Base-by-base conservation (phyloP, 2,797 vertebrate species). In the Natrix natrix region DNA sequence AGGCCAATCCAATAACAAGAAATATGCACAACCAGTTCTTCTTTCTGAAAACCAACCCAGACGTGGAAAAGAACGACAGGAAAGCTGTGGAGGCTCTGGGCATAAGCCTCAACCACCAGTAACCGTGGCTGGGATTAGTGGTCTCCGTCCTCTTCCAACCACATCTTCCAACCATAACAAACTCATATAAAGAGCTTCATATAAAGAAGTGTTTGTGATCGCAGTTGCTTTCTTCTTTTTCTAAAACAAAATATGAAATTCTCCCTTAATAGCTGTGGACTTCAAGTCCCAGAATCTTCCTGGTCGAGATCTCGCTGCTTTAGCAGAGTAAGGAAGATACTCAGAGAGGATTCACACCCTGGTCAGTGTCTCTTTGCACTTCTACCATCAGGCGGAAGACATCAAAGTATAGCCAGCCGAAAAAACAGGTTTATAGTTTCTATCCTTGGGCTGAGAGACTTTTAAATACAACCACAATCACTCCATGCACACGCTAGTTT, bases 201-300 rank as follows among this genome's bases (percentile, higher is more conserved):
- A 74, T 43, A 57, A 74, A 52, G 52, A 37, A 88, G 57, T 0
- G 10, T 24, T 13, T 22, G 52, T 52, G 48, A 83, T 54, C 0
- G 6, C 43, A 69, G 55, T 8, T 20, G 52, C 32, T 17, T 17
- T 7, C 28, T 20, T 17, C 11, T 20, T 48, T 8, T 5, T 78
- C 8, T 4, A 78, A 74, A 66, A 92, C 95, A 95, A 92, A 52
- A 5, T 37, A 37, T n/a, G 3, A 2, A 48, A 94, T 92, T 61
- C 86, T 20, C 48, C 93, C 95, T 93, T 88, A 63, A 32, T n/a
- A 66, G n/a, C 13, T 66, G 63, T 66, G 63, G 63, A n/a, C 24
- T 66, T 66, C 63, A 66, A 66, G 28, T 6, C 28, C 63, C 63
- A n/a, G 28, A 66, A 66, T 66, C 63, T 66, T 32, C 28, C 63